phyloP scores from a whole-genome alignment of 1,140 invertebrate genomes.

The Helicoverpa armigera region DNA sequence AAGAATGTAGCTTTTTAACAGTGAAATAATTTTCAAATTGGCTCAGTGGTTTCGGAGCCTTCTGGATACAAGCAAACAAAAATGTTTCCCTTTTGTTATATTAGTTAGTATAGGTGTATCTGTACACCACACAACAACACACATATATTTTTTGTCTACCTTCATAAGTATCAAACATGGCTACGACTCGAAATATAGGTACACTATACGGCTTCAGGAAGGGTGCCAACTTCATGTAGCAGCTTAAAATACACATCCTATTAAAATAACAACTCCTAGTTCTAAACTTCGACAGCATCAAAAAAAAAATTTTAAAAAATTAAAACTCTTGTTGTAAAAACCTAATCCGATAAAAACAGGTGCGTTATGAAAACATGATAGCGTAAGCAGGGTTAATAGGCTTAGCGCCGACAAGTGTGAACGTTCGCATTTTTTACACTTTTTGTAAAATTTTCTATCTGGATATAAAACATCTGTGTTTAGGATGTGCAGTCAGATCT shows the following conservation, averaged over 20 bases:
- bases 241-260: background rate
- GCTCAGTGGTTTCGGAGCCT: no score
- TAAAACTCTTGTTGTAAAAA: background rate
- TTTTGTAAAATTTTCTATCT: constrained; percentile 34
- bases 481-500: background rate
- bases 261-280: background rate
- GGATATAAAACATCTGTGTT: constrained; percentile 74
- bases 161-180: no score
- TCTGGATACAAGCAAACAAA: no score
- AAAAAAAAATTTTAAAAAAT: background rate
- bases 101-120: no score
- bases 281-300: background rate
- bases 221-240: background rate
- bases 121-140: no score
- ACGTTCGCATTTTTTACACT: constrained; percentile 9
- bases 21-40: no score
- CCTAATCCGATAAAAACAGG: constrained; percentile 2
- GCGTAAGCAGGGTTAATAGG: constrained; percentile 35
- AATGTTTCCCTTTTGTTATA: no score
- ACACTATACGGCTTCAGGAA: constrained; percentile 14
- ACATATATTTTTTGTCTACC: no score
- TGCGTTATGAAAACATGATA: constrained; percentile 7
- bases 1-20: no score
- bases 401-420: constrained; percentile 43
- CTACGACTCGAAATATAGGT: background rate